phyloP scores from a whole-genome alignment of 2,797 vertebrate genomes.

The Microcaecilia unicolor region DNA sequence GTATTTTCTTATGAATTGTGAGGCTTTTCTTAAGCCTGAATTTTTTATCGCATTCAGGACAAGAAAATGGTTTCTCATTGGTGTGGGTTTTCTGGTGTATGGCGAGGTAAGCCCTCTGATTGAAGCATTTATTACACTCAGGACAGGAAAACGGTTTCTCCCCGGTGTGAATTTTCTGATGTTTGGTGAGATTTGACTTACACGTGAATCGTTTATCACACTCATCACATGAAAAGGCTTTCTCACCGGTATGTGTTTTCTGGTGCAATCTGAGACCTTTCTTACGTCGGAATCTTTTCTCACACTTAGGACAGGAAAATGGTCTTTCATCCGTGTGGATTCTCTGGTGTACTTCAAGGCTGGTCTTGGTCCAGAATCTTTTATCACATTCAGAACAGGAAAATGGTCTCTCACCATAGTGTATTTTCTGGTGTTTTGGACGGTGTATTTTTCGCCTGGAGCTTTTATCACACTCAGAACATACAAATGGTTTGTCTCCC shows the following conservation, averaged over 20 bases:
- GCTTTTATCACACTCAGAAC: too few species aligned
- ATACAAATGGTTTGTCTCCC: too few species aligned
- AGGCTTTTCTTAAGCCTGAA: constrained; percentile 6
- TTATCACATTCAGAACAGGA: constrained; percentile 2
- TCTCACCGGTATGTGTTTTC: constrained; percentile 10
- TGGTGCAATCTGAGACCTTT: background rate
- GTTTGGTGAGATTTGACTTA: background rate
- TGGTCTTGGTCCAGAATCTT: too few species aligned
- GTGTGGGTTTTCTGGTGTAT: background rate
- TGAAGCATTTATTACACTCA: background rate
- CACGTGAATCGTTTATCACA: constrained; percentile 6
- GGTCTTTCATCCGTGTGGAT: background rate
- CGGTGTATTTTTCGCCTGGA: too few species aligned
- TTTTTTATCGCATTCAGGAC: constrained; percentile 1
- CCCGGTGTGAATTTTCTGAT: background rate
- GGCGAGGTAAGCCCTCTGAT: background rate
- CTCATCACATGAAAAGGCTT: constrained; percentile 1
- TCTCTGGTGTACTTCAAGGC: background rate
- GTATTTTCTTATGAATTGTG: background rate
- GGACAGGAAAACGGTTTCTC: background rate
- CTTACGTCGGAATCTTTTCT: constrained; percentile 4
- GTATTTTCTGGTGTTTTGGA: constrained; percentile 4
- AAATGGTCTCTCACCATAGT: background rate
- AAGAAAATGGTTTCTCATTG: background rate
- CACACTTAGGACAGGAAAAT: constrained; percentile 3